A percentile compares a stretch with the other conserved stretches of the same genome.
phyloP scores from a whole-genome alignment of 37 sponge, comb jelly and placozoan species.

The Aplysina aerophoba region DNA sequence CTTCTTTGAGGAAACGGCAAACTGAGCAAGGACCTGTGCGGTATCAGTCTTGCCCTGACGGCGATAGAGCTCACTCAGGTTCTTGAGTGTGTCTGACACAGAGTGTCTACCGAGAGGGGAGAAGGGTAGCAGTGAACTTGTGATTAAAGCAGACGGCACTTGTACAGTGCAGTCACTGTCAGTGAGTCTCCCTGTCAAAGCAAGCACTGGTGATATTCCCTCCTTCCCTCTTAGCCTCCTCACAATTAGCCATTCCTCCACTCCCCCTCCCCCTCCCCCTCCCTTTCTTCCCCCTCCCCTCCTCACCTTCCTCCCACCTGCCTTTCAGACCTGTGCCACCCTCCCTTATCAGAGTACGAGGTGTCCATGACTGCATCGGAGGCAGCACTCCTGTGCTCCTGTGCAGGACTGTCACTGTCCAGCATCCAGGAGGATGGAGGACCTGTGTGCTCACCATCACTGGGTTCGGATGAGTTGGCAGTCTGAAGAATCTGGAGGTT shows the following conservation, averaged over 20 bases:
- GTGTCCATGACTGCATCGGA: neutral
- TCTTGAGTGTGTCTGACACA: conserved; percentile 74
- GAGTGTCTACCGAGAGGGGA: conserved; percentile 72
- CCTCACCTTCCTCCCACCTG: conserved; percentile 25
- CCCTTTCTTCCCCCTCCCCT: conserved; percentile 10
- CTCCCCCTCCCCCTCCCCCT: neutral
- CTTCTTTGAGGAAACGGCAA: conserved; percentile 12
- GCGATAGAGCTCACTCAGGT: conserved; percentile 79
- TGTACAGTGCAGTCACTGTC: too few species aligned
- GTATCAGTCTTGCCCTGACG: conserved; percentile 81
- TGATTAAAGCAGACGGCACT: conserved; percentile 3
- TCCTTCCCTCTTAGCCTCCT: too few species aligned
- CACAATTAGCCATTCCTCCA: conserved; percentile 28
- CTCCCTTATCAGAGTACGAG: conserved; percentile 39
- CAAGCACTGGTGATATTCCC: too few species aligned
- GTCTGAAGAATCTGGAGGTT: conserved; percentile 2
- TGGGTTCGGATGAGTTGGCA: neutral
- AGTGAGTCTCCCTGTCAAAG: too few species aligned
- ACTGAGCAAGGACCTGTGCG: conserved; percentile 71
- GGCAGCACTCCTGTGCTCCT: neutral
- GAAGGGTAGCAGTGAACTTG: neutral
- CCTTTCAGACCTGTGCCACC: conserved; percentile 31
- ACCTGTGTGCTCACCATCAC: neutral
- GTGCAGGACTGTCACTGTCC: conserved; percentile 19
- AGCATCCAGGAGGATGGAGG: neutral